Evolutionary conservation across 2,113 vertebrate species (phyloP).

Genomic region (Physeter macrocephalus): DNA sequence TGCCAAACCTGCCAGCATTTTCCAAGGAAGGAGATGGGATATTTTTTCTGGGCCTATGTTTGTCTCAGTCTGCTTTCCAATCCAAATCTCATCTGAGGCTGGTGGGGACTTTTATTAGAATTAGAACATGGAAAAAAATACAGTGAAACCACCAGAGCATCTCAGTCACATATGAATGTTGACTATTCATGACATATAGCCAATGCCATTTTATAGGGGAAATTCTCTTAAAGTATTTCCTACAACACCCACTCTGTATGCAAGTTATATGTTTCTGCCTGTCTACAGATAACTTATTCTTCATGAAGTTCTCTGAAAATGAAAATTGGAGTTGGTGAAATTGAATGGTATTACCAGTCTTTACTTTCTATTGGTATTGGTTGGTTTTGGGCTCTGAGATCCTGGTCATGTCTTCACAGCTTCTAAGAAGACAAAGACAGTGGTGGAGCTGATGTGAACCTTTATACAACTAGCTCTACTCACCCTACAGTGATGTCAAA

Average conservation of each 20-base stretch:
- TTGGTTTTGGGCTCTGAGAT: not conserved
- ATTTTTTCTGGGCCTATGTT: not conserved
- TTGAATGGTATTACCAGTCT: not conserved
- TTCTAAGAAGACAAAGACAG: not conserved
- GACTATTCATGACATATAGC: not conserved
- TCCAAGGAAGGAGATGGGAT: not conserved
- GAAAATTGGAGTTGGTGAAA: not conserved
- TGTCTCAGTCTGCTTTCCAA: not conserved
- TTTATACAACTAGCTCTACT: conserved; percentile 59
- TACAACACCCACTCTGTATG: not conserved
- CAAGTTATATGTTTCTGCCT: not conserved
- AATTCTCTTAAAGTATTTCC: not conserved
- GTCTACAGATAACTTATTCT: not conserved
- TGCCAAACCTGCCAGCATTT: not conserved
- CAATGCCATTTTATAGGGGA: not conserved
- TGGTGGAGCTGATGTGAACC: not conserved
- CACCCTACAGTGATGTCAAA: conserved; percentile 98
- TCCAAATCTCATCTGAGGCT: not conserved
- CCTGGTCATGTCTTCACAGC: not conserved
- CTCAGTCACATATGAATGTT: not conserved
- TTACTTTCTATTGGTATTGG: not conserved
- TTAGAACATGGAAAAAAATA: not conserved
- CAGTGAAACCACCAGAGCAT: not conserved
- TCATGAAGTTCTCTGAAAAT: conserved; percentile 25
- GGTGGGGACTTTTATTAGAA: not conserved